Base-by-base conservation (phyloP, 2,888 invertebrate species). In the Leuctra nigra region DNA sequence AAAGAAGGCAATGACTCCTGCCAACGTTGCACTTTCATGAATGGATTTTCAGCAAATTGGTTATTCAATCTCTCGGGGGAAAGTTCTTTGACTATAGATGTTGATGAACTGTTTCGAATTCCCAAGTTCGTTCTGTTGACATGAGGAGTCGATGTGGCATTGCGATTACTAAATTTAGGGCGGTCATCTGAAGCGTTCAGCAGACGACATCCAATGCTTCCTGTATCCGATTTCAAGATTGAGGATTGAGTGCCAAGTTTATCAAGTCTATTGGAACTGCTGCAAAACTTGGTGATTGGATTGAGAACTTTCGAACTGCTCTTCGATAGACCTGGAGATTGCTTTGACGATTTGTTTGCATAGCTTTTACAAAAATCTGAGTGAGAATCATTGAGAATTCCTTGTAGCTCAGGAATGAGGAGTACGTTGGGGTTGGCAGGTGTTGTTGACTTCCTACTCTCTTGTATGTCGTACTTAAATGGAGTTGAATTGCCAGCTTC, bases 21-120 rank as follows among this genome's bases (percentile, higher is more conserved):
- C 63, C 63, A 63, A 13, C 59, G 50, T 24, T 60, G 62, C 6
- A 63, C 63, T 62, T 63, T 52, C 14, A 57, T 58, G 54, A 62
- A 58, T 35, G 50, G 50, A 35, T 50, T 50, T 13, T 50, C 50
- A 7, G 44, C 44, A 20, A 50, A 9, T 13, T 50, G 50, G 16
- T 33, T 23, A 29, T 47, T 50, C 35, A 50, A 50, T 18, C 33
- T n/a, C 1, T 35, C 33, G 3, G 50, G 29, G 4, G 50, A 29
- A 25, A 48, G 16, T 16, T 48, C 44, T 44, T 44, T 44, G 23
- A 6, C 44, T 23, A 2, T 23, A 6, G 11, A 29, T 29, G 29
- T 29, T 7, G 29, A 29, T 11, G 11, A 6, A 29, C 29, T 11
- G 11, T 6, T 29, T 7, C 7, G 6, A 6, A 6, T 29, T 7